Base-by-base conservation (phyloP, 1,140 invertebrate species). In the Aphelenchoides fujianensis region DNA sequence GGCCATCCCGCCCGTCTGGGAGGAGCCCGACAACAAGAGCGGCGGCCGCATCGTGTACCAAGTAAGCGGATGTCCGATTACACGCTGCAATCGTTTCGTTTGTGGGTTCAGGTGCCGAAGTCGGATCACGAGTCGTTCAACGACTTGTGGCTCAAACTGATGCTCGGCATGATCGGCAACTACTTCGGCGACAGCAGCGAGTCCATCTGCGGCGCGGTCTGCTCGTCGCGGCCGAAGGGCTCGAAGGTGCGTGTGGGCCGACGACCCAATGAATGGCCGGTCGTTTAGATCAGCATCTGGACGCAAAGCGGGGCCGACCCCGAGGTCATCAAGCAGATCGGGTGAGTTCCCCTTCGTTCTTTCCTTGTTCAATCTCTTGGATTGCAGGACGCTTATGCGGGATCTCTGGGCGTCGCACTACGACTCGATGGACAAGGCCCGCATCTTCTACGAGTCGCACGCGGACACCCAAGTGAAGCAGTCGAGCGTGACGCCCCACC, bases 1-100 rank as follows among this genome's bases (percentile, higher is more conserved):
- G 85, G 93, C 92, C 9, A 92, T 98, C 77, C 89, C 91, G 74
- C 95, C 95, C 1, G 97, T 97, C 93, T 98, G 95, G 95, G 96
- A 98, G 87, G 95, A 98, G 87, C 89, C 89, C 64, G 89, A 90
- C 23, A 93, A 92, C 82, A 92, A 92, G 84, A 88, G 89, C 85
- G 95, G 95, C 53, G 95, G 95, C 37, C 88, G 95, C 78, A 97
- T 95, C 94, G 87, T 98, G 3, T 91, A 98, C 35, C 55, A 69
- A 57, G 80, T 87, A 54, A 84, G 52, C 62, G 41, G 12, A n/a
- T n/a, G n/a, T n/a, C n/a, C n/a, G n/a, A n/a, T n/a, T n/a, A n/a
- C n/a, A n/a, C n/a, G n/a, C n/a, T n/a, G n/a, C n/a, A n/a, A n/a
- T n/a, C n/a, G n/a, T n/a, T n/a, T n/a, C n/a, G n/a, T n/a, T n/a